Base-by-base conservation (phyloP, 1,140 invertebrate genomes). In the Teleopsis dalmanni region DNA sequence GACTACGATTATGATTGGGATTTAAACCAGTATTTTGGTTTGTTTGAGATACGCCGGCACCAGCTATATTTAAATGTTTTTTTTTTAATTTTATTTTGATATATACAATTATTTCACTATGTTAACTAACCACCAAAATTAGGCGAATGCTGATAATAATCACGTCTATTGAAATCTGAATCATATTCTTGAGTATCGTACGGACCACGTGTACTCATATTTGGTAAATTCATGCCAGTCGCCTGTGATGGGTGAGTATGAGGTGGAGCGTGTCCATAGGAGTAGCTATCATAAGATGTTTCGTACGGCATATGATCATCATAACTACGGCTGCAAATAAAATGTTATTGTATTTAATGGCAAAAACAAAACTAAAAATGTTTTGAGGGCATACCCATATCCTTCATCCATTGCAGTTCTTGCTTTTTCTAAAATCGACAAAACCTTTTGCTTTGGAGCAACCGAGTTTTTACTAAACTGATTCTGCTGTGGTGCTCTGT, bases 381-480 rank as follows among this genome's bases (percentile, higher is more conserved):
- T 14, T 6, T 16, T 19, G 4, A 16, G 13, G 31, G 9, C 16
- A 68, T 57, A 84, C 76, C 76, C 78, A 51, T 85, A 84, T 47
- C 77, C 80, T 58, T 84, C 80, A 64, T 88, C 85, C 82, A 90
- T 87, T 11, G 86, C 85, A 23, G 80, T 77, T 46, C 86, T 74
- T 1, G 87, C 87, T 45, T 85, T 78, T 71, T 90, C 87, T 50
- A 90, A 73, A 54, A 89, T 90, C 34, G 84, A 87, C 70, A 88
- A 79, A 2, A 88, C 85, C 70, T 88, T 88, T 38, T 81, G 80
- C 70, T 88, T 87, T n/a, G 79, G 75, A 16, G 80, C 77, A 50
- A 80, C 74, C 2, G 78, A 48, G 71, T 73, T 56, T 65, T 69
- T 58, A 54, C 60, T 70, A 22, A 74, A 68, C 38, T 59, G 60